Evolutionary conservation across 2,797 vertebrate genomes (phyloP).

Genomic region (Cyclopterus lumpus): DNA sequence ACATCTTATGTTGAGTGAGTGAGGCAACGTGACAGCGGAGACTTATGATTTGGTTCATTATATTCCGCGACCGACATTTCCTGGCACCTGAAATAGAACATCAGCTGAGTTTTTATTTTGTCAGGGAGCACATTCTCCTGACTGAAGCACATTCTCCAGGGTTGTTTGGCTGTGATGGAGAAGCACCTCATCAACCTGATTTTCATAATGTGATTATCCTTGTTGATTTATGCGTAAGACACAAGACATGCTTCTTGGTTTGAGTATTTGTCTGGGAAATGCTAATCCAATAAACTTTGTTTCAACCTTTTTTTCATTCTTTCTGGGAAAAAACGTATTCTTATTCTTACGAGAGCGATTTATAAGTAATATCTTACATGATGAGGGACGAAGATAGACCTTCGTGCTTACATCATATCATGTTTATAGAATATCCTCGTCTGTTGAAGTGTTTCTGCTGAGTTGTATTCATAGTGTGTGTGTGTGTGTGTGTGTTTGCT

Average conservation of each 20-base stretch:
- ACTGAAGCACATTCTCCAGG: conserved; percentile 34
- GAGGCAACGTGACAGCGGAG: conserved; percentile 44
- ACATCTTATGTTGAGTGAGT: conserved; percentile 58
- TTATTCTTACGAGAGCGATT: conserved; percentile 19
- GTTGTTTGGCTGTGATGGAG: conserved; percentile 45
- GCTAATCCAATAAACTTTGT: conserved; percentile 61
- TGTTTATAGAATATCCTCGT: neutral
- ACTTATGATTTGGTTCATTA: conserved; percentile 54
- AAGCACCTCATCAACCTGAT: conserved; percentile 65
- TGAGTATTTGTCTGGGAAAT: conserved; percentile 57
- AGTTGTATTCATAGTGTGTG: neutral
- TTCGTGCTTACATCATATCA: neutral
- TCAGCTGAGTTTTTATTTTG: conserved; percentile 47
- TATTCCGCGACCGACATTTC: conserved; percentile 38
- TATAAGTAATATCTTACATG: conserved; percentile 11
- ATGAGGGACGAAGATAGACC: conserved; percentile 9
- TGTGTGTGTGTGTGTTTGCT: neutral
- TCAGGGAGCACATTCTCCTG: conserved; percentile 36
- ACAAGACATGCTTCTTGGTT: conserved; percentile 54
- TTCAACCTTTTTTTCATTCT: conserved; percentile 28
- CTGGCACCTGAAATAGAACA: conserved; percentile 55
- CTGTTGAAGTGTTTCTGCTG: neutral
- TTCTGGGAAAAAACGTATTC: conserved; percentile 13
- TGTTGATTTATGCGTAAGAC: conserved; percentile 77
- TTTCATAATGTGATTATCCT: conserved; percentile 76